These are phyloP conservation scores for Cataglyphis hispanica DNA, from an alignment of 1,140 invertebrate genomes.

Conservation along the genomic window DNA sequence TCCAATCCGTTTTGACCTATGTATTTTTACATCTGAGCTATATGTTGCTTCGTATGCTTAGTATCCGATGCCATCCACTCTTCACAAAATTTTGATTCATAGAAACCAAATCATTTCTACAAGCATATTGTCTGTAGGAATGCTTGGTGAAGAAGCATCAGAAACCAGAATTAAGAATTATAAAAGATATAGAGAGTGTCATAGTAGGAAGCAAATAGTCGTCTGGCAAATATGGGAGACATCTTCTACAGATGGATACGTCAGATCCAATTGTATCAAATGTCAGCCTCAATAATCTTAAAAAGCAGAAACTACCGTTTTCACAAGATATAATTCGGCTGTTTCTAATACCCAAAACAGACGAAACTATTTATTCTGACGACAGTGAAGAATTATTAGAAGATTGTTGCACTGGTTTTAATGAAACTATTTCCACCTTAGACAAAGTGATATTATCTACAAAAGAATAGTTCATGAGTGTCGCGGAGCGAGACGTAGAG, in stretches of 20 bases:
- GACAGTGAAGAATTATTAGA: slow-evolving; percentile 5
- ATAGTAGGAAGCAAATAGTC: no score
- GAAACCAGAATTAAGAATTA: background rate
- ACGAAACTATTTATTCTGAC: background rate
- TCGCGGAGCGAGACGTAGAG: no score
- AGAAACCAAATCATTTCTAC: slow-evolving; percentile 8
- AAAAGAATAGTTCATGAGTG: background rate
- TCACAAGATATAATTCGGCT: background rate
- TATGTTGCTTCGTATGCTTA: background rate
- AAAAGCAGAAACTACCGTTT: background rate
- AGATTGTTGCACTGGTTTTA: slow-evolving; percentile 13
- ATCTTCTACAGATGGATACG: background rate
- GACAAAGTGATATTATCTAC: background rate
- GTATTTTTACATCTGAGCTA: background rate
- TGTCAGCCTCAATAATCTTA: background rate
- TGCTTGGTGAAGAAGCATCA: slow-evolving; percentile 11
- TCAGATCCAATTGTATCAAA: background rate
- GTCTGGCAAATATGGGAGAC: no score
- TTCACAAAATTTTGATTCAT: slow-evolving; percentile 36
- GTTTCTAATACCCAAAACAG: slow-evolving; percentile 8
- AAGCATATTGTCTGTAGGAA: background rate
- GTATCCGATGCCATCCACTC: background rate
- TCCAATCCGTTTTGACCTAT: background rate
- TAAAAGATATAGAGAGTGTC: no score
- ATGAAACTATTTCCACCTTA: background rate